Base-by-base conservation (phyloP, 2,113 vertebrate genomes). In the Muntiacus muntjak region DNA sequence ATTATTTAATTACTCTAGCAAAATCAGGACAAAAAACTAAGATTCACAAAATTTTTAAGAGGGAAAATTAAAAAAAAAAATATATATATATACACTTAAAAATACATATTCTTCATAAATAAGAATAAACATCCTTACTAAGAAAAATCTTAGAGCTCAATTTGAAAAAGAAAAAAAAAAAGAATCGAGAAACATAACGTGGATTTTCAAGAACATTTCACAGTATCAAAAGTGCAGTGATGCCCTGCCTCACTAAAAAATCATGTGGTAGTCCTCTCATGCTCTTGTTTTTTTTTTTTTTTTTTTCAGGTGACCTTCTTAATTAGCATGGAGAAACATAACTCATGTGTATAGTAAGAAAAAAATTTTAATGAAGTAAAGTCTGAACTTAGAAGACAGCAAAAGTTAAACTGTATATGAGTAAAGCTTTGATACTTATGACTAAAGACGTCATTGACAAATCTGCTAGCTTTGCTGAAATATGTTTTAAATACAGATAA, bases 11-110 rank as follows among this genome's bases (percentile, higher is more conserved):
- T 71, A 67, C 57, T 84, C 45, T 87, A 62, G 7, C 57, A 90
- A 93, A 97, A 92, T 84, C 14, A 71, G n/a, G 23, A 94, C 45
- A 50, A 95, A 91, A 91, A 81, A 71, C 14, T 55, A 96, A 96
- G 8, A 95, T 33, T 21, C 30, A 76, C 6, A 92, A 54, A n/a
- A 55, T 57, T 87, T 71, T 79, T 74, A 93, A 54, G 19, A 88
- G 6, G 85, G 6, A 97, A 97, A 97, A 95, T 21, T 52, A 7
- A 6, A 1, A 67, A 64, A 91, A 50, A 17, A 87, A 50, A 90
- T 6, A 93, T 82, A 67, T 9, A n/a, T 1, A 64, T 0, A 57
- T 1, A 62, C 30, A 67, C n/a, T 71, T 71, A 58, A 97, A 98
- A 97, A 93, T 45, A 23, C 87, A 62, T 79, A 86, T 0, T 52